Evolutionary conservation across 2,113 vertebrate genomes (phyloP).

Genomic region (Ailurus styani): DNA sequence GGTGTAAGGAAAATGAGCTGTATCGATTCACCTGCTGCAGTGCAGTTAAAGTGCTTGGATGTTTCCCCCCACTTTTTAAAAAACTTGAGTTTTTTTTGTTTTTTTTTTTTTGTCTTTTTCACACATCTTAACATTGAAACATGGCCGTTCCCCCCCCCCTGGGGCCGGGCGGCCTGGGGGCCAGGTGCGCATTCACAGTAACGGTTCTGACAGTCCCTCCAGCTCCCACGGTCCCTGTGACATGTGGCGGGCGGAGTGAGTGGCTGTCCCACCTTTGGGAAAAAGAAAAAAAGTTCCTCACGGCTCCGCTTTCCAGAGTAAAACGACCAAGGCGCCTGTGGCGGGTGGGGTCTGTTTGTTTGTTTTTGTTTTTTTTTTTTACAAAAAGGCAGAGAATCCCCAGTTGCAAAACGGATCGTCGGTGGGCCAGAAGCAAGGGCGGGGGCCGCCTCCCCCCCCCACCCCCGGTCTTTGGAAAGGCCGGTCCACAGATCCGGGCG

Average conservation of each 20-base stretch:
- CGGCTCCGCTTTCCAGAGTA: background rate
- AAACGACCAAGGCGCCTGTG: background rate
- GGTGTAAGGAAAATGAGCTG: slow-evolving; percentile 87
- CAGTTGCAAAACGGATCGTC: background rate
- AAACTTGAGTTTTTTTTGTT: background rate
- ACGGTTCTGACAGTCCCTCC: slow-evolving; percentile 68
- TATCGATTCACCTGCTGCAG: slow-evolving; percentile 92
- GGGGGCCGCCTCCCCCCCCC: background rate
- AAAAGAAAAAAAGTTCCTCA: background rate
- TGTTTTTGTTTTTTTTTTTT: too few relatives aligned
- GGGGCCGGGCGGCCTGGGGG: background rate
- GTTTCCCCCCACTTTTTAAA: slow-evolving; percentile 78
- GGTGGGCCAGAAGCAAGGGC: background rate
- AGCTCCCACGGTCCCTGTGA: background rate
- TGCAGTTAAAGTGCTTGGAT: slow-evolving; percentile 94
- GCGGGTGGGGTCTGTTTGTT: background rate
- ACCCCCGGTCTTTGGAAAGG: slow-evolving; percentile 53
- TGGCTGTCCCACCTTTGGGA: background rate
- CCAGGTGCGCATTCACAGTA: slow-evolving; percentile 76
- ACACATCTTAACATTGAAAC: background rate
- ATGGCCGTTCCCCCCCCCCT: background rate
- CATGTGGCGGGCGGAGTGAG: background rate
- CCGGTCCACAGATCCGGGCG: background rate
- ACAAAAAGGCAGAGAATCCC: slow-evolving; percentile 39
- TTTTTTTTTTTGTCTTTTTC: slow-evolving; percentile 52